phyloP scores from a whole-genome alignment of 2,888 invertebrate genomes.

The Leucophenga maculata region DNA sequence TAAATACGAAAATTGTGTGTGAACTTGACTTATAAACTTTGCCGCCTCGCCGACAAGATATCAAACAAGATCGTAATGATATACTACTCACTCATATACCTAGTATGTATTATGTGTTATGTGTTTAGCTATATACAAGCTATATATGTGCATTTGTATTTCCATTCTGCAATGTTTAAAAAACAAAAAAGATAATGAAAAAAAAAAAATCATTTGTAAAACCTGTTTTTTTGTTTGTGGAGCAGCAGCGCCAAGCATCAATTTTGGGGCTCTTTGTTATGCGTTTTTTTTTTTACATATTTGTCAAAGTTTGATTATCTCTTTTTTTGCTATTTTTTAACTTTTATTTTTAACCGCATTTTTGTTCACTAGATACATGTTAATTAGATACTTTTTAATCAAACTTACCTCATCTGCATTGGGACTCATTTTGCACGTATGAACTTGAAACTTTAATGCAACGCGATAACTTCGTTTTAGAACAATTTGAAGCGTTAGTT shows the following conservation, averaged over 20 bases:
- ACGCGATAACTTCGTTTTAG: too few relatives aligned
- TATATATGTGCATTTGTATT: neutral
- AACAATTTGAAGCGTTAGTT: too few relatives aligned
- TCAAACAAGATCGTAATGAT: neutral
- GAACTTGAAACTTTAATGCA: too few relatives aligned
- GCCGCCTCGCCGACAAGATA: neutral
- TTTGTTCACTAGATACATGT: neutral
- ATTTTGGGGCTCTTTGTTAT: conserved; percentile 2
- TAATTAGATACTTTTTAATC: neutral
- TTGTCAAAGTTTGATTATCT: neutral
- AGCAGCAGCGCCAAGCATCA: conserved; percentile 3
- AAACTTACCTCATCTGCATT: neutral
- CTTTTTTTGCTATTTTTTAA: neutral
- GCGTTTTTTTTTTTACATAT: neutral
- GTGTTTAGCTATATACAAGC: neutral
- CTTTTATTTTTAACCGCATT: conserved; percentile 13
- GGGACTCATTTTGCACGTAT: neutral
- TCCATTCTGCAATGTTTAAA: conserved; percentile 12
- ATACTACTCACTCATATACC: neutral
- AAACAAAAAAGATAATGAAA: neutral
- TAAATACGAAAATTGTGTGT: neutral
- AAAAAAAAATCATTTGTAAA: neutral
- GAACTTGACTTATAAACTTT: conserved; percentile 17
- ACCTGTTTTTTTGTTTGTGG: conserved; percentile 19
- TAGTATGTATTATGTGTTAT: neutral